These are phyloP conservation scores for Thyatira batis DNA, from an alignment of 2,888 invertebrate species.

Conservation along the genomic window DNA sequence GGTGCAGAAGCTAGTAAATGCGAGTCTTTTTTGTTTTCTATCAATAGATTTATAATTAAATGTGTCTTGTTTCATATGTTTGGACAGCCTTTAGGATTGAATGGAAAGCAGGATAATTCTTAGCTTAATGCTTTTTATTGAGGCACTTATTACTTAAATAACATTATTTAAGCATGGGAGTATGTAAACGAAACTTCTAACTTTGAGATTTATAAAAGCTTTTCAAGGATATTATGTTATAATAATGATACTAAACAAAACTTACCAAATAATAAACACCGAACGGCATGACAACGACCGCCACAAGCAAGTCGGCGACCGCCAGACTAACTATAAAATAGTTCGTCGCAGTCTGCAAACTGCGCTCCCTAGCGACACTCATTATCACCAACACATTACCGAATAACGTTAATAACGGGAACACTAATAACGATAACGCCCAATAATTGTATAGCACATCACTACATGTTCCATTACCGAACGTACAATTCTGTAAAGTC, in stretches of 20 bases:
- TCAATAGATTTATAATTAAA: too few relatives aligned
- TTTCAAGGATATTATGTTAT: not conserved
- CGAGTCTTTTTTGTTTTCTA: too few relatives aligned
- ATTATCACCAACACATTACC: slow-evolving; percentile 98
- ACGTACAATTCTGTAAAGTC: slow-evolving; percentile 57
- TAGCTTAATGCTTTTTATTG: too few relatives aligned
- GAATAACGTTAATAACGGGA: slow-evolving; percentile 96
- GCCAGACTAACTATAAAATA: slow-evolving; percentile 99
- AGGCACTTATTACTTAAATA: too few relatives aligned
- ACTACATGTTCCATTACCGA: slow-evolving; percentile 64
- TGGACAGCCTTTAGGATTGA: too few relatives aligned
- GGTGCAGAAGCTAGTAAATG: too few relatives aligned
- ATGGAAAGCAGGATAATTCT: too few relatives aligned
- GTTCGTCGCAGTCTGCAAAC: slow-evolving; percentile 97
- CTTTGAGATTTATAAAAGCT: too few relatives aligned
- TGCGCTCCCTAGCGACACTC: slow-evolving; percentile 94
- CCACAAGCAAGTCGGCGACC: slow-evolving; percentile 97
- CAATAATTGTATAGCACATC: slow-evolving; percentile 87
- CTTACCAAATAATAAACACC: slow-evolving; percentile 99
- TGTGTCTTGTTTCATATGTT: too few relatives aligned
- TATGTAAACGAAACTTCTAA: not conserved
- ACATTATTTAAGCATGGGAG: not conserved
- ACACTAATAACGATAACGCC: slow-evolving; percentile 93
- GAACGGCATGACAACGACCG: slow-evolving; percentile 99
- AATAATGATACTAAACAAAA: slow-evolving; percentile 33